These are phyloP conservation scores for Ceramica pisi DNA, from an alignment of 2,888 invertebrate species.

Conservation along the genomic window DNA sequence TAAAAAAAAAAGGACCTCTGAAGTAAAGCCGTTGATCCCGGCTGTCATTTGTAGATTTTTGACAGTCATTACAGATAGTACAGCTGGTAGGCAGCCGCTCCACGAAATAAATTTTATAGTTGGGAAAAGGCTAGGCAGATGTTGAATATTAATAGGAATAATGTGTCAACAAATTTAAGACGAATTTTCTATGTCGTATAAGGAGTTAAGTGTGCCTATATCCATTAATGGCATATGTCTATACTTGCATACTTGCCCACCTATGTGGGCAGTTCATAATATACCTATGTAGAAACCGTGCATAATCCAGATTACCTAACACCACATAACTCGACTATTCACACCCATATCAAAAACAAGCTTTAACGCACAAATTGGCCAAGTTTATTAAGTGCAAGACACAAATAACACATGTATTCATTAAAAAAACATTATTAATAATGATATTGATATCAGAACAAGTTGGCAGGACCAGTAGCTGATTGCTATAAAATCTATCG, in stretches of 20 bases:
- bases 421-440: slow-evolving; percentile 57
- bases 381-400: slow-evolving; percentile 41
- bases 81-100: no score
- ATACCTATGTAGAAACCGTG: not conserved
- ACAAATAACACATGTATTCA: slow-evolving; percentile 56
- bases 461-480: slow-evolving; percentile 54
- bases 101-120: no score
- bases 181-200: no score
- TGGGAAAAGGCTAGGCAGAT: no score
- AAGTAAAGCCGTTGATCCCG: no score
- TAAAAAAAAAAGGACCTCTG: no score
- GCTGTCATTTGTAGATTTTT: no score
- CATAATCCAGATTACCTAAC: slow-evolving; percentile 8
- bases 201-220: no score
- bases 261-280: not conserved
- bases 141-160: no score
- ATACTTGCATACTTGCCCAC: not conserved
- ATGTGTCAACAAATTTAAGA: no score
- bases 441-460: slow-evolving; percentile 52
- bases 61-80: no score
- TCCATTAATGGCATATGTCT: not conserved
- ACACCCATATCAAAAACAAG: slow-evolving; percentile 16
- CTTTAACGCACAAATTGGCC: slow-evolving; percentile 33
- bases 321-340: not conserved
- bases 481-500: slow-evolving; percentile 45